Evolutionary conservation across 2,113 vertebrate species (phyloP).

Genomic region (Chloroceryle aenea): DNA sequence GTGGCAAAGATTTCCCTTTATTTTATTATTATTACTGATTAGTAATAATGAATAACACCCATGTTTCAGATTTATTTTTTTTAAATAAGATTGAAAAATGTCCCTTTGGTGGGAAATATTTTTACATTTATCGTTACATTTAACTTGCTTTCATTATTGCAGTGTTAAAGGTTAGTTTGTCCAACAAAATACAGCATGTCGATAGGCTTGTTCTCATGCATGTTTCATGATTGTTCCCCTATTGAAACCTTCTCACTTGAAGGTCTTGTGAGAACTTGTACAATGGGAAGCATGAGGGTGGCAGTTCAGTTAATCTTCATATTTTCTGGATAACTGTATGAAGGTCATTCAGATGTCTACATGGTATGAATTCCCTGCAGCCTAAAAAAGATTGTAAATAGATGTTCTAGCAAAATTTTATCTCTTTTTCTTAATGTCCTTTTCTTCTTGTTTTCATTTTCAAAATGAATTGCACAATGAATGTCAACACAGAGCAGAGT

Average conservation of each 20-base stretch:
- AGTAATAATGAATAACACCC: not conserved
- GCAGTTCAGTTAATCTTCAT: not conserved
- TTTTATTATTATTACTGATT: too few relatives aligned
- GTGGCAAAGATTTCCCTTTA: not conserved
- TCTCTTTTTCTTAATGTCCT: not conserved
- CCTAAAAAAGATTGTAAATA: not conserved
- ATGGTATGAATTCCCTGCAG: not conserved
- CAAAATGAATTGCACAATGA: not conserved
- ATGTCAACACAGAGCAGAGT: not conserved
- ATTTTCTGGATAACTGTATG: not conserved
- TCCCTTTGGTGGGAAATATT: not conserved
- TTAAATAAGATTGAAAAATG: not conserved
- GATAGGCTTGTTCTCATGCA: not conserved
- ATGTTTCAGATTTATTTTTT: not conserved
- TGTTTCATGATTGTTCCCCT: not conserved
- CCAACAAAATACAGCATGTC: not conserved
- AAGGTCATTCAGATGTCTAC: not conserved
- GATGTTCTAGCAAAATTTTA: not conserved
- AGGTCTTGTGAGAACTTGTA: not conserved
- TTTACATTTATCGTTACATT: not conserved
- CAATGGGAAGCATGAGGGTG: not conserved
- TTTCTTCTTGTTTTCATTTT: not conserved
- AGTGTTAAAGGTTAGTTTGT: not conserved
- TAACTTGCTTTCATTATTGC: not conserved
- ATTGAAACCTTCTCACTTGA: not conserved